Conservation (phyloP, 2,797 vertebrate genomes). For the Microctenopoma steveboyesi region DNA sequence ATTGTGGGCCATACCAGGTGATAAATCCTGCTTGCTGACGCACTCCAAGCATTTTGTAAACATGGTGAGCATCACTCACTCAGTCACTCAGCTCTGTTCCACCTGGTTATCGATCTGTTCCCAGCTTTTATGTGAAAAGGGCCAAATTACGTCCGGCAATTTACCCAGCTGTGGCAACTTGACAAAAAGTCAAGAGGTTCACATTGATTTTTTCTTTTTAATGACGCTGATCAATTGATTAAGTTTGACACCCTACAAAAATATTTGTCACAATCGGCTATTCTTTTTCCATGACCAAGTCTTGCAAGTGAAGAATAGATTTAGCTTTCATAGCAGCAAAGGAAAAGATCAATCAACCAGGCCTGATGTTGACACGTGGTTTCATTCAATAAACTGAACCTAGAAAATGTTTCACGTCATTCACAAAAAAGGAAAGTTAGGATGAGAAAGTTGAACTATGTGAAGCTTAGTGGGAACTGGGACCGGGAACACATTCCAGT, state of each 20-base stretch:
- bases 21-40: conserved; percentile 78
- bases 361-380: background rate
- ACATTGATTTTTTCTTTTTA: conserved; percentile 55
- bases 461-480: conserved; percentile 2
- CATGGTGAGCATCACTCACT: conserved; percentile 76
- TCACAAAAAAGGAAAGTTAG: conserved; percentile 9
- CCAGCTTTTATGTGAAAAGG: conserved; percentile 58
- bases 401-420: conserved; percentile 12
- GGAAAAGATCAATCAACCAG: conserved; percentile 3
- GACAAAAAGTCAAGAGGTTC: conserved; percentile 50
- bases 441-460: background rate
- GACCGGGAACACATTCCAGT: conserved; percentile 14
- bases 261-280: conserved; percentile 39
- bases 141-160: conserved; percentile 72
- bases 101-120: conserved; percentile 70
- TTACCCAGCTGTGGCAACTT: conserved; percentile 52
- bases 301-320: conserved; percentile 24
- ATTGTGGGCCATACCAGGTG: conserved; percentile 54
- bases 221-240: conserved; percentile 54
- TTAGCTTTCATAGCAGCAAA: conserved; percentile 35
- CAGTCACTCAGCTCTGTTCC: conserved; percentile 63
- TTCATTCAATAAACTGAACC: conserved; percentile 40
- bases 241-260: conserved; percentile 35
- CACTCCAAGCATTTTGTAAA: conserved; percentile 60
- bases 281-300: conserved; percentile 39